Percentiles rank a stretch among this genome's conserved stretches.
Evolutionary conservation across 2,797 vertebrate species (phyloP).

Genomic region (Melanotaenia pygmaea): DNA sequence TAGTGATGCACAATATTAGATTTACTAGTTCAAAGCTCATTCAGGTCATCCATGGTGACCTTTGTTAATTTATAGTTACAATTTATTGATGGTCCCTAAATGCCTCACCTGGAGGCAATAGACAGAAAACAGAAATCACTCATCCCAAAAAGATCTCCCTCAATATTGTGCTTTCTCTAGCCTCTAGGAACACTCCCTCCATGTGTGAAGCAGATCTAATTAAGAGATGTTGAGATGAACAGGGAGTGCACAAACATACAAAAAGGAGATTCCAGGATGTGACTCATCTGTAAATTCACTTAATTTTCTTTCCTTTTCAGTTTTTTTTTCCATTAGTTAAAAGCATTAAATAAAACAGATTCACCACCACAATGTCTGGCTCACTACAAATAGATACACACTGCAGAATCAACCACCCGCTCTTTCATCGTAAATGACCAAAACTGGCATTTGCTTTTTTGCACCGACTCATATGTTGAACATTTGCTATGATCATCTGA

Average conservation of each 20-base stretch:
- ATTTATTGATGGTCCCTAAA: background rate
- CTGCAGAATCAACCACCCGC: background rate
- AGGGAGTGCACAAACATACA: background rate
- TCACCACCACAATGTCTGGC: too few relatives aligned
- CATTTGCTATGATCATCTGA: background rate
- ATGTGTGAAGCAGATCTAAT: background rate
- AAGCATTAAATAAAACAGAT: background rate
- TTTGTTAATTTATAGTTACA: background rate
- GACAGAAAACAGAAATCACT: too few relatives aligned
- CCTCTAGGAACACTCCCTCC: too few relatives aligned
- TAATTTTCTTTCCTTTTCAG: background rate
- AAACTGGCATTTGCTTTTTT: background rate
- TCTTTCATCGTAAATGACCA: too few relatives aligned
- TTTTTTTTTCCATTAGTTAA: background rate
- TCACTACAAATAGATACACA: background rate
- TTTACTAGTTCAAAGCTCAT: background rate
- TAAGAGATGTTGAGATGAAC: background rate
- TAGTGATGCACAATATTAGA: background rate
- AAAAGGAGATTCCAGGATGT: background rate
- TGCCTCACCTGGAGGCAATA: too few relatives aligned
- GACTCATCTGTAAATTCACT: background rate
- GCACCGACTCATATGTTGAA: too few relatives aligned
- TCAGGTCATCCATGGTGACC: background rate
- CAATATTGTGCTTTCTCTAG: too few relatives aligned
- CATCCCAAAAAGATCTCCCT: too few relatives aligned